Base-by-base conservation (phyloP, 1,140 invertebrate genomes). In the Drosophila pruinosa region DNA sequence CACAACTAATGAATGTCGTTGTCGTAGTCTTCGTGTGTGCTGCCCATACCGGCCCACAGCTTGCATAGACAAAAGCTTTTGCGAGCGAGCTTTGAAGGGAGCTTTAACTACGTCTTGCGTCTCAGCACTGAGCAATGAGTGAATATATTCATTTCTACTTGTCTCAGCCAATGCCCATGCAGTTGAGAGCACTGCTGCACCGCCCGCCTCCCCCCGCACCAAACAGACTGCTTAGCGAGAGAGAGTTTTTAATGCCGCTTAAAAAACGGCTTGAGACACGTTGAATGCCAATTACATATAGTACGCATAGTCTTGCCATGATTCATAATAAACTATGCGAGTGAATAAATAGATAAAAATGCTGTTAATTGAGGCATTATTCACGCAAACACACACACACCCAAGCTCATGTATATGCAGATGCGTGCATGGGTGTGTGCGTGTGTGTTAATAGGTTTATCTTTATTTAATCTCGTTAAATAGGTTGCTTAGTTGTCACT, bases 381-480 rank as follows among this genome's bases (percentile, higher is more conserved):
- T 52, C 47, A 61, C 24, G 36, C 21, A 26, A 8, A 7, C 43
- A 45, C 43, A 24, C 43, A 47, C 12, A 15, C 21, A 47, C 22
- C 24, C 10, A 43, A n/a, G n/a, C 31, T 34, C 5, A 28, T 28
- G n/a, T n/a, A n/a, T n/a, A n/a, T 28, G 26, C 14, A n/a, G 38
- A 45, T 45, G 43, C n/a, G 4, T 47, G 7, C 6, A 17, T 5
- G 10, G 56, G 8, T 36, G 2, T 56, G 3, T 15, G 2, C 38
- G 10, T 43, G 34, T 61, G 36, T 47, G 47, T 78, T 53, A 73
- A 73, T 73, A 69, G 39, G 71, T 67, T 65, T 77, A 81, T 68
- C 79, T 82, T 83, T 83, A 86, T 86, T 83, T 75, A 83, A 85
- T 76, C 81, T 86, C 72, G 76, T 83, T 83, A 82, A 81, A 81